Base-by-base conservation (phyloP, 2,797 vertebrate genomes). In the Cossypha polioptera region DNA sequence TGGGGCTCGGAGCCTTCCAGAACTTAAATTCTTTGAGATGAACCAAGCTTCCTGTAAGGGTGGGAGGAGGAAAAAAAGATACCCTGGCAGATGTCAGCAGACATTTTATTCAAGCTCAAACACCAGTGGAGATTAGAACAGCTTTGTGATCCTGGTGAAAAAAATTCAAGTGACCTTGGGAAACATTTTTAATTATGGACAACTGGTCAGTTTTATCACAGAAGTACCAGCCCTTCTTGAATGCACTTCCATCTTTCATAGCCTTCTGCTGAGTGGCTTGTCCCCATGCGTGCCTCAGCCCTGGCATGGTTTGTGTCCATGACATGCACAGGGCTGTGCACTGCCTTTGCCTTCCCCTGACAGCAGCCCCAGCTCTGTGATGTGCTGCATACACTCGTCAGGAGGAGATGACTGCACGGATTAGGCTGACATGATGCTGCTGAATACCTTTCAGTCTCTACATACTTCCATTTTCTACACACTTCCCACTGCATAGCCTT, bases 71-170 rank as follows among this genome's bases (percentile, higher is more conserved):
- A 77, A 83, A 42, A 62, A 58, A 76, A 75, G 61, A 62, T 67
- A 89, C 79, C 79, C 66, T 81, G n/a, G 50, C 86, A 97, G 86
- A 85, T 80, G 90, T 91, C 62, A 90, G 82, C 78, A 94, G 71
- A 59, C 57, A 65, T 92, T 95, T 89, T 94, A 83, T 94, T 97
- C 95, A 95, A 92, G 81, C 62, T 93, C n/a, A 55, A 79, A 91
- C 69, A 82, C 57, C 81, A 54, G 55, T 65, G 55, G 77, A 96
- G 66, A 86, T 91, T 50, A 91, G 79, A 96, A 95, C 62, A 94
- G 94, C 86, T 93, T 93, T 84, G 71, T 42, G 59, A 86, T 82
- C 58, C 58, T 22, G 47, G 92, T 15, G 0, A 84, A 92, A 85
- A 85, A 91, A 79, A 82, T 59, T 85, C 76, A 93, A 86, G 81